Conservation (phyloP, 2,113 vertebrate species). For the Plecotus auritus region DNA sequence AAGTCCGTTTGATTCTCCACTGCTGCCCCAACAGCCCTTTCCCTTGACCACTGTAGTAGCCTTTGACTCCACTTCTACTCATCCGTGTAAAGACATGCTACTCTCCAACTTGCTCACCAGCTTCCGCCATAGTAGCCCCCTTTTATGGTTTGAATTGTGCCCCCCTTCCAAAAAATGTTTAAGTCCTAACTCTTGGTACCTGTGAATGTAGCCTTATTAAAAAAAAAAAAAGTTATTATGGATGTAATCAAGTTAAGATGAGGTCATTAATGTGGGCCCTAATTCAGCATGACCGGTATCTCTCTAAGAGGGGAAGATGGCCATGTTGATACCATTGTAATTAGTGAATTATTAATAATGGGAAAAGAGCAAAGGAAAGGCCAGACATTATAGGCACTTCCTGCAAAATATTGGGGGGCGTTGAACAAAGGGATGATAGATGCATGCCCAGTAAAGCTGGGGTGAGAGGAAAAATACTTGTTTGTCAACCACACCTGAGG, state of each 20-base stretch:
- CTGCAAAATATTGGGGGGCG: too few species aligned
- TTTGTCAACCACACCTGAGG: too few species aligned
- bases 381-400: too few species aligned
- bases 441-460: too few species aligned
- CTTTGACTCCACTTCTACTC: background rate
- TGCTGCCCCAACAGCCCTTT: background rate
- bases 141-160: background rate
- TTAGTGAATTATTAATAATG: too few species aligned
- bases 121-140: background rate
- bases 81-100: background rate
- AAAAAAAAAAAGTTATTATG: background rate
- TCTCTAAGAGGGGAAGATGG: background rate
- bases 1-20: background rate
- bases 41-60: rapidly evolving
- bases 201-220: background rate
- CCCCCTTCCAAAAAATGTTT: background rate
- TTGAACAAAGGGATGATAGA: too few species aligned
- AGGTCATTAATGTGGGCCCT: background rate
- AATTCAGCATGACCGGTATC: background rate
- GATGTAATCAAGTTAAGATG: background rate
- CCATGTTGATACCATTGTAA: too few species aligned
- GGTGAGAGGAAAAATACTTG: too few species aligned
- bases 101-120: background rate
- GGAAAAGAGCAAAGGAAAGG: too few species aligned
- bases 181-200: background rate